Base-by-base conservation (phyloP, 2,113 vertebrate genomes). In the Megaptera novaeangliae region DNA sequence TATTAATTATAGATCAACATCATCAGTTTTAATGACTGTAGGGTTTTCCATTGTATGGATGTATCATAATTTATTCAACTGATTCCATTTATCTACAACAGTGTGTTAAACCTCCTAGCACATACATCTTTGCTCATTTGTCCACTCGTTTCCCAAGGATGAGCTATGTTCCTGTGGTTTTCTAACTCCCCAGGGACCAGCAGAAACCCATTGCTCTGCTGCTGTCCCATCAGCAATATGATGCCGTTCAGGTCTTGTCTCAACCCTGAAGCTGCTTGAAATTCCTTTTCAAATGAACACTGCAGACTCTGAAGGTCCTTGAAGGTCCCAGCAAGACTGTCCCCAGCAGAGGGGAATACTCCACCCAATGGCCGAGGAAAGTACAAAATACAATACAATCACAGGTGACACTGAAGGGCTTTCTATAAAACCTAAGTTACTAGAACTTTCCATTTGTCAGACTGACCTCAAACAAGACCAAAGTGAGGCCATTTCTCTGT, bases 21-120 rank as follows among this genome's bases (percentile, higher is more conserved):
- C 69, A 94, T 92, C 66, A 74, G 46, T 78, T 94, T 87, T 95
- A 95, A 92, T 96, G 64, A 90, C 36, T 52, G 2, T 17, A 94
- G 55, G 41, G 29, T 63, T 80, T 88, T 82, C 64, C 80, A 66
- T 61, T 75, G 29, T 44, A 21, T 41, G 63, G 20, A n/a, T 77
- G 4, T 71, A 39, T 93, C 34, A 52, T 72, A 61, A 90, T 55
- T 80, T 87, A 95, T 94, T 71, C 46, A 83, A 39, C 63, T 69
- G 88, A 4, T 49, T 91, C 34, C 34, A 14, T 46, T 71, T 86
- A 55, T 36, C 34, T 59, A 69, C 36, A 21, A 25, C 9, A 27
- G 9, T 9, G 14, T 72, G 31, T 72, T 86, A 91, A 88, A 6
- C 64, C 81, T 82, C 81, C 21, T 57, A 69, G 20, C 3, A 39